Percentiles rank a stretch among this genome's conserved stretches.
phyloP scores from a whole-genome alignment of 2,113 vertebrate species.

The Antigone vipio region DNA sequence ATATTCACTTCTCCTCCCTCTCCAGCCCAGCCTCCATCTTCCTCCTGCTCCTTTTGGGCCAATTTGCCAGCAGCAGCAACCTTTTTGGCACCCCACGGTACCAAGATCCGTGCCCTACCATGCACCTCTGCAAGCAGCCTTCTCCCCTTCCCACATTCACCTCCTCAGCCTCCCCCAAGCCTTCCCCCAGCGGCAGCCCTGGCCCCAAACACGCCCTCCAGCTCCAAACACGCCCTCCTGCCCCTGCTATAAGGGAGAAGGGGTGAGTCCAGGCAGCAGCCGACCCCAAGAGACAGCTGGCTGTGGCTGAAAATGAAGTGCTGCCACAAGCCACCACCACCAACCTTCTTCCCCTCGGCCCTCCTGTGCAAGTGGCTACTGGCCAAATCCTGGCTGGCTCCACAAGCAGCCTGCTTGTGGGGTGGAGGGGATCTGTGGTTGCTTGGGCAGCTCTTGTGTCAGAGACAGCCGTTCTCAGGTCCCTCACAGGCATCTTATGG shows the following conservation, averaged over 20 bases:
- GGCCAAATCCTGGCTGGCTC: neutral
- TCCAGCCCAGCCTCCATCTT: neutral
- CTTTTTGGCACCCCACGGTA: neutral
- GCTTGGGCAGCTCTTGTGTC: neutral
- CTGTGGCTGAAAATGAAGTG: neutral
- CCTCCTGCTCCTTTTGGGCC: neutral
- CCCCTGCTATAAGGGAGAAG: neutral
- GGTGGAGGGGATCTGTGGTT: neutral
- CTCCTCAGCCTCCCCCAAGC: neutral
- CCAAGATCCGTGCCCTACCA: neutral
- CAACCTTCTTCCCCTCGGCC: neutral
- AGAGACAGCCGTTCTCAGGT: neutral
- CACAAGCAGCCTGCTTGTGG: no score
- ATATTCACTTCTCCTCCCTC: neutral
- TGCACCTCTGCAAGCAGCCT: neutral
- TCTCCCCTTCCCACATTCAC: neutral
- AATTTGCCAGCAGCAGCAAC: neutral
- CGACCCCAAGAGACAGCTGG: neutral
- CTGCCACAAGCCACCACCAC: neutral
- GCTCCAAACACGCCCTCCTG: neutral
- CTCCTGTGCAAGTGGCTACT: rapidly evolving
- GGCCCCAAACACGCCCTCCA: neutral
- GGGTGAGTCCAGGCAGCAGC: neutral
- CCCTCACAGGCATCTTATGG: rapidly evolving
- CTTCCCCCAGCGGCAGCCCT: neutral